phyloP scores from a whole-genome alignment of 2,888 invertebrate species.

The Chrysopilus asiliformis region DNA sequence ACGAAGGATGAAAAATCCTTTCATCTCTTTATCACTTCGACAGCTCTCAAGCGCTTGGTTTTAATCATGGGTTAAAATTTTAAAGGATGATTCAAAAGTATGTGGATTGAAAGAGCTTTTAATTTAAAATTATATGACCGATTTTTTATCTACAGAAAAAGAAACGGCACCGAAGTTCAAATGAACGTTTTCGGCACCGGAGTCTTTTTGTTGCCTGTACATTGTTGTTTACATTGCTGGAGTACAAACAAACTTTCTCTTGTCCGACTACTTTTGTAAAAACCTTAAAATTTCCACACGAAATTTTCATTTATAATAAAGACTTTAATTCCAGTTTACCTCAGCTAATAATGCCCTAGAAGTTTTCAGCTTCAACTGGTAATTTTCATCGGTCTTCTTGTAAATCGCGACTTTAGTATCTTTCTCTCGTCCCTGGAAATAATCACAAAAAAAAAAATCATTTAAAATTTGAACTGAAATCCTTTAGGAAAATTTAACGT shows the following conservation, averaged over 20 bases:
- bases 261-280: too few species aligned
- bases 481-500: constrained; percentile 26
- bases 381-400: constrained; percentile 95
- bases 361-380: constrained; percentile 93
- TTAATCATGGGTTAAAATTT: constrained; percentile 31
- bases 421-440: constrained; percentile 65
- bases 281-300: too few species aligned
- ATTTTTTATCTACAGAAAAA: too few species aligned
- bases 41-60: constrained; percentile 30
- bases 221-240: too few species aligned
- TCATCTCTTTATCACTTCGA: neutral
- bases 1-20: constrained; percentile 3
- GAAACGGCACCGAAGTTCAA: too few species aligned
- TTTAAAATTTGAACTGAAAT: neutral
- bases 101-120: neutral
- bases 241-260: too few species aligned
- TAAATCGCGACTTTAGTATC: constrained; percentile 94
- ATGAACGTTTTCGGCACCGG: too few species aligned
- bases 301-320: too few species aligned
- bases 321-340: constrained; percentile 33
- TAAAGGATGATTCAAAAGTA: too few species aligned
- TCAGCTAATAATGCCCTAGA: constrained; percentile 84
- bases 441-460: constrained; percentile 1
- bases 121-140: too few species aligned
- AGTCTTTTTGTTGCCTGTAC: too few species aligned